Conservation (phyloP, 2,113 vertebrate species). For the human (Homo sapiens) region GRCh38 chr3:36708001-36708500, state of each 20-base stretch:
- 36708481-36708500: conserved; percentile 49
- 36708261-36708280: background rate
- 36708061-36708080: background rate
- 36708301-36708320: background rate
- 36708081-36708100: background rate
- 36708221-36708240: background rate
- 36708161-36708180: background rate
- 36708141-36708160: background rate
- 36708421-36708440: conserved; percentile 42
- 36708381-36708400: conserved; percentile 63
- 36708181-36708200: background rate
- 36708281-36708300: background rate
- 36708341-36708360: conserved; percentile 1
- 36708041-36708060: background rate
- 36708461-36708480: conserved; percentile 9
- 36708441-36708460: background rate
- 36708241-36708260: background rate
- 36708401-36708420: background rate
- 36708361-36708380: conserved; percentile 43
- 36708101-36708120: conserved; percentile 3
- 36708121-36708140: conserved; percentile 5
- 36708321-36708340: background rate
- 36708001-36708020: background rate
- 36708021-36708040: background rate
- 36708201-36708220: background rate